These are phyloP conservation scores for Drosophila borealis DNA, from an alignment of 2,888 invertebrate species.

Conservation along the genomic window DNA sequence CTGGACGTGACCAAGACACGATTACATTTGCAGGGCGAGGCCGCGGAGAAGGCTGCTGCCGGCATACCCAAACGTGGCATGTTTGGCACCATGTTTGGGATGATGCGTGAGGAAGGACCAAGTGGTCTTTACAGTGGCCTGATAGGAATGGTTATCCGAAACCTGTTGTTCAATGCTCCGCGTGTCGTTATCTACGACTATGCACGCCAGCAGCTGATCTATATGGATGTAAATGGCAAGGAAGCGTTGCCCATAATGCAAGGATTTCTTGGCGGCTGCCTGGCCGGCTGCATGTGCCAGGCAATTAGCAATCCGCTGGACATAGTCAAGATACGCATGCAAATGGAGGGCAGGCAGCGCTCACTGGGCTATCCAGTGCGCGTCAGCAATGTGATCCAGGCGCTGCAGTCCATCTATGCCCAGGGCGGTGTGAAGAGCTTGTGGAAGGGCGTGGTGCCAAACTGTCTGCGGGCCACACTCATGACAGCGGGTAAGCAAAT, in stretches of 20 bases:
- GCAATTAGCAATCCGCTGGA: constrained; percentile 53
- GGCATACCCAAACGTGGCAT: constrained; percentile 2
- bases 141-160: constrained; percentile 44
- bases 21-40: constrained; percentile 28
- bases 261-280: constrained; percentile 19
- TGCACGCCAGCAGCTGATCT: constrained; percentile 30
- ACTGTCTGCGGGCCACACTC: constrained; percentile 31
- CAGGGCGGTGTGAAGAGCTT: constrained; percentile 18
- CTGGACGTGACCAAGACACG: constrained; percentile 36
- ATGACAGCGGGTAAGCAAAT: constrained; percentile 33
- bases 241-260: constrained; percentile 7
- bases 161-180: constrained; percentile 47
- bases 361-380: constrained; percentile 24
- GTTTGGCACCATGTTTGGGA: constrained; percentile 12
- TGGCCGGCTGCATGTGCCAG: constrained; percentile 51
- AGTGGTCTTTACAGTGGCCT: constrained; percentile 48
- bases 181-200: constrained; percentile 51
- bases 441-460: constrained; percentile 37
- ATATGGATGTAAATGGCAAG: constrained; percentile 19
- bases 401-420: constrained; percentile 5
- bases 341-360: constrained; percentile 46
- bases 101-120: constrained; percentile 36
- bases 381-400: constrained; percentile 9
- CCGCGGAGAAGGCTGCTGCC: constrained; percentile 4
- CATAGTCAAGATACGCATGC: constrained; percentile 58